Evolutionary conservation across 64 coral and sea anemone species (phyloP).

Genomic region (Dendronephthya gigantea): DNA sequence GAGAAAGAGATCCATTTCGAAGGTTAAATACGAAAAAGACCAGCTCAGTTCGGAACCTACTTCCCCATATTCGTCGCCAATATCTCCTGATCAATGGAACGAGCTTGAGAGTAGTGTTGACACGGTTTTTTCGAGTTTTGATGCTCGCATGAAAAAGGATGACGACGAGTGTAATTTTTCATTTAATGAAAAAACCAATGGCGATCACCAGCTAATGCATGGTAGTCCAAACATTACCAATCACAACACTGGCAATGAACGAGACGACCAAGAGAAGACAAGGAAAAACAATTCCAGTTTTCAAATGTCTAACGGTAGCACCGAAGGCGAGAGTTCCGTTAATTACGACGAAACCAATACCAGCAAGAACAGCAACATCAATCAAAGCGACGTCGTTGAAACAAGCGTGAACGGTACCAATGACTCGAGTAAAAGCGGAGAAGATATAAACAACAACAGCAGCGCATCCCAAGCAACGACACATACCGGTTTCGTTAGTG

Average conservation of each 20-base stretch:
- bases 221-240: neutral
- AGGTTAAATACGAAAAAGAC: neutral
- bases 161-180: neutral
- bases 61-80: neutral
- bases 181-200: neutral
- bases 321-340: neutral
- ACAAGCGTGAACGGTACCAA: neutral
- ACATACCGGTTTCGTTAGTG: neutral
- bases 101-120: neutral
- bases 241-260: neutral
- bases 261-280: neutral
- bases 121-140: neutral
- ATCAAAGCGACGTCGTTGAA: neutral
- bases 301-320: neutral
- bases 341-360: neutral
- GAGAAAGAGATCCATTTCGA: neutral
- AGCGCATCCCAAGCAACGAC: neutral
- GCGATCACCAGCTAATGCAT: neutral
- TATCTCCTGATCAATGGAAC: neutral
- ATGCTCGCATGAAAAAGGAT: neutral
- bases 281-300: neutral
- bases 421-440: neutral
- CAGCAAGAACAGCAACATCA: neutral
- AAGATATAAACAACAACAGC: neutral
- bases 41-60: neutral